Conservation (phyloP, 2,888 invertebrate genomes). For the Polyploca ridens region DNA sequence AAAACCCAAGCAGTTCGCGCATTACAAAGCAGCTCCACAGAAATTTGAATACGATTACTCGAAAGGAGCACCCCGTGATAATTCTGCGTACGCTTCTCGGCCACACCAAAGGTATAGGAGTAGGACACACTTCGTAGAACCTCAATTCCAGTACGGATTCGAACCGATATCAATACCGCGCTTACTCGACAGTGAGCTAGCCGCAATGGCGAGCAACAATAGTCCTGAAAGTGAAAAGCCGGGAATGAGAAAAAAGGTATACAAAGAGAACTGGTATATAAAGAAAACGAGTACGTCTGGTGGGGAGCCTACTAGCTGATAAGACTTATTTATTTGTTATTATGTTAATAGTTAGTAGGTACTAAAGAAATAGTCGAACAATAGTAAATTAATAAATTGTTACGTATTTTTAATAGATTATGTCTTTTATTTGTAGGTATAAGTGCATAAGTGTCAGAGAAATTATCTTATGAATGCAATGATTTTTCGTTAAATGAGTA, state of each 20-base stretch:
- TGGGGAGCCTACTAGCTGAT: constrained; percentile 70
- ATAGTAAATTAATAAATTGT: constrained; percentile 36
- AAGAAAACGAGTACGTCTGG: constrained; percentile 73
- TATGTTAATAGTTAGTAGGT: constrained; percentile 46
- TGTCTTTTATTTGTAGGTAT: constrained; percentile 28
- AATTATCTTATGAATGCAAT: constrained; percentile 4
- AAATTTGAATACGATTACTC: constrained; percentile 62
- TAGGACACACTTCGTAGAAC: constrained; percentile 74
- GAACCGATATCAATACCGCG: constrained; percentile 70
- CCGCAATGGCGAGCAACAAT: constrained; percentile 73
- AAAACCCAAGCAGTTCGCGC: constrained; percentile 57
- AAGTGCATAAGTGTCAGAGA: not conserved
- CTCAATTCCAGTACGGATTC: constrained; percentile 80
- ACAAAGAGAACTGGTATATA: constrained; percentile 78
- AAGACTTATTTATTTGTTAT: constrained; percentile 64
- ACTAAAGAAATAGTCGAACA: constrained; percentile 37
- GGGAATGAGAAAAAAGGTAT: constrained; percentile 71
- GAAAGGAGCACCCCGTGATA: constrained; percentile 61
- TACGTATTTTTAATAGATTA: constrained; percentile 25
- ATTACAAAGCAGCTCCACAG: constrained; percentile 58
- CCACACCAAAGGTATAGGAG: constrained; percentile 56
- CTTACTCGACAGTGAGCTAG: constrained; percentile 71
- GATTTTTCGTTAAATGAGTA: not conserved
- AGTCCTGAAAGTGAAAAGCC: constrained; percentile 72
- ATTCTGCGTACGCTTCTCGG: constrained; percentile 61